Percentiles rank a stretch among this genome's conserved stretches.
Evolutionary conservation across 53 echinoderm and acorn worm genomes (phyloP).

Genomic region (Hippasteria phrygiana): DNA sequence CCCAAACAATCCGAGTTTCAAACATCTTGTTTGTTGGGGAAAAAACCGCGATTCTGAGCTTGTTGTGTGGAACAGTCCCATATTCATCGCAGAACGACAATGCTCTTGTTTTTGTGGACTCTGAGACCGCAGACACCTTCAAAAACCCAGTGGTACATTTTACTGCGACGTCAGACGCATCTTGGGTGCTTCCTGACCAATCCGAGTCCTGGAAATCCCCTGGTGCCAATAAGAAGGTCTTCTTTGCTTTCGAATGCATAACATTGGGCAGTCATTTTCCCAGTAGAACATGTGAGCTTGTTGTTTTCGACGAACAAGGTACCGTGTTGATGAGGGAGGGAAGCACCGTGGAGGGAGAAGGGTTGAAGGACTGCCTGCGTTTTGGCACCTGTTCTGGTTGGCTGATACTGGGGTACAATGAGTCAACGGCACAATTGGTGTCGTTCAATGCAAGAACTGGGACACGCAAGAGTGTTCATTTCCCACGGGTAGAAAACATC

Average conservation of each 20-base stretch:
- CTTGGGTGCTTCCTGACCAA: conserved; percentile 2
- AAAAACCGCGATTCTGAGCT: conserved; percentile 17
- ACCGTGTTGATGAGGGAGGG: neutral
- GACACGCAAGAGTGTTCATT: neutral
- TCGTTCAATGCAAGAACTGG: neutral
- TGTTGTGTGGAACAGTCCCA: neutral
- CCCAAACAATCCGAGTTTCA: conserved; percentile 2
- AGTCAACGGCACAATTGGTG: neutral
- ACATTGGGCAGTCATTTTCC: neutral
- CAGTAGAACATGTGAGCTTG: neutral
- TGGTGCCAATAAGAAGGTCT: neutral
- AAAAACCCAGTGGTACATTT: neutral
- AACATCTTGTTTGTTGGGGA: conserved; percentile 20
- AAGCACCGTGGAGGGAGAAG: neutral
- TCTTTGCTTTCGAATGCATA: conserved; percentile 13
- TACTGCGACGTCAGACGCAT: neutral
- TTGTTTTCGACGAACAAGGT: conserved; percentile 20
- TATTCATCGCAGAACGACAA: conserved; percentile 11
- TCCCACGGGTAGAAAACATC: neutral
- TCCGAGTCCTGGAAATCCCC: neutral
- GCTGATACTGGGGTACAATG: neutral
- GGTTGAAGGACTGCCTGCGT: neutral
- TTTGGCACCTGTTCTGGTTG: neutral
- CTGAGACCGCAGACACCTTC: neutral
- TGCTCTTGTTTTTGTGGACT: conserved; percentile 15